Conservation (phyloP, 2,888 invertebrate species). For the Dryococelus australis region DNA sequence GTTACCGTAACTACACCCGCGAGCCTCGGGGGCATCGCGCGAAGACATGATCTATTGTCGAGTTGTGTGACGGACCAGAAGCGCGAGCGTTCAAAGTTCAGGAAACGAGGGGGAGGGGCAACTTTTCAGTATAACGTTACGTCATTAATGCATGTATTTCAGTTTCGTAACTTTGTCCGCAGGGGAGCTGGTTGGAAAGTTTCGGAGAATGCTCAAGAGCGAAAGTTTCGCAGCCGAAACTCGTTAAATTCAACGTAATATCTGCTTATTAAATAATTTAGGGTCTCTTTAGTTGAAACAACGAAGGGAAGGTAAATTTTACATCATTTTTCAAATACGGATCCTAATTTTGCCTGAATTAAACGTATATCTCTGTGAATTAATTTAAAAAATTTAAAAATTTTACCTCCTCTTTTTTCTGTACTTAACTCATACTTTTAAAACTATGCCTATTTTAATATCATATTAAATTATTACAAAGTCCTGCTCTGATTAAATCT, state of each 20-base stretch:
- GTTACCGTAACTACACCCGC: neutral
- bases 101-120: neutral
- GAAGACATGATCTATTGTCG: neutral
- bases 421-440: too few relatives aligned
- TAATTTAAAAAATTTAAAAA: too few relatives aligned
- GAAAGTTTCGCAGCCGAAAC: neutral
- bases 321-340: neutral
- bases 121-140: neutral
- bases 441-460: too few relatives aligned
- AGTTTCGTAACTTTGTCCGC: neutral
- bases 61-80: neutral
- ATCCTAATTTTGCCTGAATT: neutral
- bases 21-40: neutral
- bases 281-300: neutral
- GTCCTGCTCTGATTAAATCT: too few relatives aligned
- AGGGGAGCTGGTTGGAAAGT: neutral
- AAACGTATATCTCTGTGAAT: too few relatives aligned
- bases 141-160: slow-evolving; percentile 7
- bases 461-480: too few relatives aligned
- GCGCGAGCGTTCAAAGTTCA: neutral
- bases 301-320: neutral
- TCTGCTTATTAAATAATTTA: neutral
- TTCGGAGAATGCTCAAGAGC: neutral
- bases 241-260: neutral
- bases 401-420: too few relatives aligned